These are phyloP conservation scores for Sinosuthora webbiana DNA, from an alignment of 2,113 vertebrate genomes.

Conservation along the genomic window DNA sequence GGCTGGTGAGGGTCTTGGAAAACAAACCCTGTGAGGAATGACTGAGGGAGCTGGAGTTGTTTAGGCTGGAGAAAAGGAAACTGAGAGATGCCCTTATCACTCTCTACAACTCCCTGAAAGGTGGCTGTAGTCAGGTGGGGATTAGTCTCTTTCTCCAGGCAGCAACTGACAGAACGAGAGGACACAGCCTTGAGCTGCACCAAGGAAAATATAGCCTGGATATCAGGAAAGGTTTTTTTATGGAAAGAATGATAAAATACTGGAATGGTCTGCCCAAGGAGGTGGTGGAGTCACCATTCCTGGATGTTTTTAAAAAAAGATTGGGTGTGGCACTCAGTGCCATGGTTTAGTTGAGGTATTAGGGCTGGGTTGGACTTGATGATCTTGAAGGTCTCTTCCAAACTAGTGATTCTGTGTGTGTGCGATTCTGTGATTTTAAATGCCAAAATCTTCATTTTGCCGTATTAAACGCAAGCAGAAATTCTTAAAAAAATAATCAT, in stretches of 20 bases:
- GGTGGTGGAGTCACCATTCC: background rate
- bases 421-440: background rate
- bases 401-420: background rate
- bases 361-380: background rate
- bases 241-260: background rate
- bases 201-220: background rate
- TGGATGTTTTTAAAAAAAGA: background rate
- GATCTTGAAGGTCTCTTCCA: background rate
- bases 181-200: no score
- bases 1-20: background rate
- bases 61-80: background rate
- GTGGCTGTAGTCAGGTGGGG: background rate
- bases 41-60: background rate
- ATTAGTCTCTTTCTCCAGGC: background rate
- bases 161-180: background rate
- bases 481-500: background rate
- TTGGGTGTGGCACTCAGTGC: fast-evolving
- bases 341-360: background rate
- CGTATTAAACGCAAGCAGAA: background rate
- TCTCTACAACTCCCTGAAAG: background rate
- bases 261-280: background rate
- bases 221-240: background rate
- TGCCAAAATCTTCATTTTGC: background rate
- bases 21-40: fast-evolving
- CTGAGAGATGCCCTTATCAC: background rate